These are phyloP conservation scores for Phodopus roborovskii DNA, from an alignment of 2,113 vertebrate species.

Conservation along the genomic window DNA sequence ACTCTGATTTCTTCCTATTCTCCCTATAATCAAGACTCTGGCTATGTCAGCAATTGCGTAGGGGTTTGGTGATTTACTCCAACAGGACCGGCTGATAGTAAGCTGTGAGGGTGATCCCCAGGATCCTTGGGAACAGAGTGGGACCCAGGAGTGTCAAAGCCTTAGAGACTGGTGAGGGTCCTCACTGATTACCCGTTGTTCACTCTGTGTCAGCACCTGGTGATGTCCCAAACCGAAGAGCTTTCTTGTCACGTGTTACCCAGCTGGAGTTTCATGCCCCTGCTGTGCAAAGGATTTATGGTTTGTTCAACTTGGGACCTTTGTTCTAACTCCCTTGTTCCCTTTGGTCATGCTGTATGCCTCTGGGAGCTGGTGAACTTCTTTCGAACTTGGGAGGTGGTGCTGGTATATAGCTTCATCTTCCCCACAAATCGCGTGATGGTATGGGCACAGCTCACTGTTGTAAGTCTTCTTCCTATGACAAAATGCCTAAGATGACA, in stretches of 20 bases:
- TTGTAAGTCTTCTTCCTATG: neutral
- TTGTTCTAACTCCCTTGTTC: neutral
- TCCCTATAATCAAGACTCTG: neutral
- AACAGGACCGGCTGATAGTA: neutral
- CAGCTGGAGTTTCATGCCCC: neutral
- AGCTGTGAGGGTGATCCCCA: neutral
- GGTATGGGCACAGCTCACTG: neutral
- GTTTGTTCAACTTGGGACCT: neutral
- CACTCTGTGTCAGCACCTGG: neutral
- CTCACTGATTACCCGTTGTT: neutral
- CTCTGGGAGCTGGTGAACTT: neutral
- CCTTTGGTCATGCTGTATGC: too few species aligned
- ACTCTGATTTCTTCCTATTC: neutral
- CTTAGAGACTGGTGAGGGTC: neutral
- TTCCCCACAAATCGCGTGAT: neutral
- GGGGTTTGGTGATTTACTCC: neutral
- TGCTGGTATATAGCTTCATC: neutral
- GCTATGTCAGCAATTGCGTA: neutral
- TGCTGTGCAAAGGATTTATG: neutral
- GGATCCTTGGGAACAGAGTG: neutral
- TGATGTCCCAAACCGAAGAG: neutral
- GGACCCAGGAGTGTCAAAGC: neutral
- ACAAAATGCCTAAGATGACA: neutral
- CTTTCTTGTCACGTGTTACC: neutral
- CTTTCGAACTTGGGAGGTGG: neutral